Evolutionary conservation across 92 coral and sea anemone species (phyloP).

Genomic region (Siderastrea siderea): DNA sequence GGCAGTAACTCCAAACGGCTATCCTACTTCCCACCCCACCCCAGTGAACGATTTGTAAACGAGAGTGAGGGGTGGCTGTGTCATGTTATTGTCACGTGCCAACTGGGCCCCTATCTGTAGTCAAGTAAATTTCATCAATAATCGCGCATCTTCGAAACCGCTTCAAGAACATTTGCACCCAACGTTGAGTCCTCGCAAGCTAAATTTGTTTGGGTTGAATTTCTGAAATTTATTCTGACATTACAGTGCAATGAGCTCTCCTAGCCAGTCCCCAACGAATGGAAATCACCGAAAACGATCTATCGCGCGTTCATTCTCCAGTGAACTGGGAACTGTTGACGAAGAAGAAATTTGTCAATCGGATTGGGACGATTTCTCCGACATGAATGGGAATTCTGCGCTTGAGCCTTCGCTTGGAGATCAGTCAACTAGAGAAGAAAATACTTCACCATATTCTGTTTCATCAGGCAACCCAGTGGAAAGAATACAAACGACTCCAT

Average conservation of each 20-base stretch:
- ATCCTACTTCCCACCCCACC: neutral
- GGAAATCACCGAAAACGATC: slow-evolving; percentile 25
- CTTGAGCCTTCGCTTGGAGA: neutral
- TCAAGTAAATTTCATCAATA: too few relatives aligned
- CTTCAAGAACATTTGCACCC: neutral
- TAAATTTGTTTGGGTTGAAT: neutral
- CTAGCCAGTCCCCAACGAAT: neutral
- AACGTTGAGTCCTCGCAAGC: neutral
- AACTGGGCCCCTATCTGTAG: too few relatives aligned
- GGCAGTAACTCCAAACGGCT: too few relatives aligned
- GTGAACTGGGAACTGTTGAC: slow-evolving; percentile 31
- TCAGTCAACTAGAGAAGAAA: neutral
- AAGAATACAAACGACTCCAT: neutral
- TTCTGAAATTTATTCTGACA: slow-evolving; percentile 2
- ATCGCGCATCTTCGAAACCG: too few relatives aligned
- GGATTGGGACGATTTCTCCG: neutral
- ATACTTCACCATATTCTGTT: neutral
- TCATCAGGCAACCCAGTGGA: neutral
- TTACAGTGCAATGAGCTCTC: neutral
- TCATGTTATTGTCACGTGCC: slow-evolving; percentile 8
- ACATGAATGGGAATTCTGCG: neutral
- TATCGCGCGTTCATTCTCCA: slow-evolving; percentile 9
- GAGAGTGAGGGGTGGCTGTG: neutral
- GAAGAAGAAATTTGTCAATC: neutral
- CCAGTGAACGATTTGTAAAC: neutral